Percentiles rank a stretch among this genome's conserved stretches.
Evolutionary conservation across 2,113 vertebrate genomes (phyloP).

Genomic region (Malurus elegans): DNA sequence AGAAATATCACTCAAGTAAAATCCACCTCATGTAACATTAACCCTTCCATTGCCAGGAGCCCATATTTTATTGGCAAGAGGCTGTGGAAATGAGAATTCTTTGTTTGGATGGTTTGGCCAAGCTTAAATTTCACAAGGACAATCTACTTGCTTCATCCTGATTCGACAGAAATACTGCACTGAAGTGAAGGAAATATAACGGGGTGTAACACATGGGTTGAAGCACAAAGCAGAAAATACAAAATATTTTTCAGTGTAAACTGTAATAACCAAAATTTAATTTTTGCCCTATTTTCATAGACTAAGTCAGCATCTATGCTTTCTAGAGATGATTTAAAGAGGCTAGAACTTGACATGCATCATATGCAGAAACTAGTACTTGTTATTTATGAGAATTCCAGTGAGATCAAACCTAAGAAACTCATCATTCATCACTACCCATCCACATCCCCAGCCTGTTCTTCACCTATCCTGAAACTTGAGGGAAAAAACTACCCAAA

Average conservation of each 20-base stretch:
- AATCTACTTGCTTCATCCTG: not conserved
- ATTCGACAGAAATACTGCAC: not conserved
- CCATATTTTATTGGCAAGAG: not conserved
- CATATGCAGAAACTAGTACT: not conserved
- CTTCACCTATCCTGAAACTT: not conserved
- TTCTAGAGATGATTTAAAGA: not conserved
- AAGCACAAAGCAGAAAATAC: not conserved
- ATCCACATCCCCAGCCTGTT: not conserved
- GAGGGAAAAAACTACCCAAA: rapidly evolving
- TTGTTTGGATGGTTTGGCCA: not conserved
- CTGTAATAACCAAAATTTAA: not conserved
- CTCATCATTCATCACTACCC: not conserved
- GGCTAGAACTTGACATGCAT: not conserved
- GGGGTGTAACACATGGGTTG: rapidly evolving
- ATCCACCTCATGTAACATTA: not conserved
- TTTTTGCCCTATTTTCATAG: not conserved
- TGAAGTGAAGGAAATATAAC: not conserved
- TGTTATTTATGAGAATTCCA: not conserved
- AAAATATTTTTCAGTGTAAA: rapidly evolving
- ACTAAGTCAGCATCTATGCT: not conserved
- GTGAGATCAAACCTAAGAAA: not conserved
- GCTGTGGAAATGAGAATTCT: not conserved
- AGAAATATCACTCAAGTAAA: not conserved
- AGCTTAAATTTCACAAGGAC: not conserved
- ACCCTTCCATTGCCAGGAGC: not conserved